These are phyloP conservation scores for Caenorhabditis sinica DNA, from an alignment of 2,888 invertebrate genomes.

Conservation along the genomic window DNA sequence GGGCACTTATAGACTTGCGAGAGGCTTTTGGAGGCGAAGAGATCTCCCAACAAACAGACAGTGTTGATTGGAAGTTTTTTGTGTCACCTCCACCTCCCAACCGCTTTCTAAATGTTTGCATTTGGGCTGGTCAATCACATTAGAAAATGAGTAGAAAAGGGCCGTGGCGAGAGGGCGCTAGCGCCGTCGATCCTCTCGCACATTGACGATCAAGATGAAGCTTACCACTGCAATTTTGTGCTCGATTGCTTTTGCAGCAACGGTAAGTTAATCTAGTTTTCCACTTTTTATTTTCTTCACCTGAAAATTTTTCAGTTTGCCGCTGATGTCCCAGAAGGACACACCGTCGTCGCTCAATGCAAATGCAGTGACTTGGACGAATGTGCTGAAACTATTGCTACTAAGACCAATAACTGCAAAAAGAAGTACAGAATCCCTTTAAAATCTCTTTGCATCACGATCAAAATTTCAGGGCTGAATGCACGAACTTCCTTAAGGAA, in stretches of 20 bases:
- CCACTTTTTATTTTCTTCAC: background rate
- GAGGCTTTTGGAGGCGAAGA: conserved; percentile 27
- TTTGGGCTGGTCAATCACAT: conserved; percentile 66
- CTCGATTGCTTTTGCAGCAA: conserved; percentile 43
- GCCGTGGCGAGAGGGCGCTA: conserved; percentile 38
- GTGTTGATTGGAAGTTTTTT: conserved; percentile 55
- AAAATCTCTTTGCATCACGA: background rate
- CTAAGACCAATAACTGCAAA: conserved; percentile 77
- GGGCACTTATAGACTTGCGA: conserved; percentile 32
- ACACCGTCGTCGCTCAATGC: conserved; percentile 77
- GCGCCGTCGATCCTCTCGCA: conserved; percentile 41
- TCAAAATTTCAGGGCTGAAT: conserved; percentile 74
- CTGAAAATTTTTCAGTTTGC: conserved; percentile 28
- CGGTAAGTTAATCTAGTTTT: conserved; percentile 33
- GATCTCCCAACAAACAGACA: conserved; percentile 61
- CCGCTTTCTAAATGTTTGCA: conserved; percentile 65
- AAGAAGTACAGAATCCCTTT: conserved; percentile 59
- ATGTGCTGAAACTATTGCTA: conserved; percentile 71
- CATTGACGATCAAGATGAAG: conserved; percentile 40
- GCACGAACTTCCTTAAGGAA: conserved; percentile 76
- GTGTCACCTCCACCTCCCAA: conserved; percentile 23
- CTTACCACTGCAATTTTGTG: conserved; percentile 39
- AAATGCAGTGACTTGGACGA: conserved; percentile 79
- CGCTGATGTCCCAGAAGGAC: conserved; percentile 60
- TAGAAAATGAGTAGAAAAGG: conserved; percentile 63